Conservation (phyloP, 1,140 invertebrate genomes). For the Cataglyphis hispanica region DNA sequence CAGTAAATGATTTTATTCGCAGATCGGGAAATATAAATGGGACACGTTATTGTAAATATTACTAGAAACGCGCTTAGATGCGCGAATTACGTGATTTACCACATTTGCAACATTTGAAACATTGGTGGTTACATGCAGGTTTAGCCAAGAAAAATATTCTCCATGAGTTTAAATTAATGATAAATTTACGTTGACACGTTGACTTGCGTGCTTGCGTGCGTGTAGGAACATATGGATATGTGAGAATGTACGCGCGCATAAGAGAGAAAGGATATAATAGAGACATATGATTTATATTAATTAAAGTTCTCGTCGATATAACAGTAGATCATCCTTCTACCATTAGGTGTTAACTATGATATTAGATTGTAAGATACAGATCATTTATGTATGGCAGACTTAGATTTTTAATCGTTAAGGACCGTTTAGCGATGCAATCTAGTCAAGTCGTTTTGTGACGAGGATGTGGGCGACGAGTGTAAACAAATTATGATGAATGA, state of each 20-base stretch:
- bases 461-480: neutral
- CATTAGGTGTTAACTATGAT: constrained; percentile 84
- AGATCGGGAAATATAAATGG: neutral
- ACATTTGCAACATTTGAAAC: constrained; percentile 9
- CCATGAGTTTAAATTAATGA: constrained; percentile 35
- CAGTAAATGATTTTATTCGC: constrained; percentile 26
- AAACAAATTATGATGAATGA: constrained; percentile 22
- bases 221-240: constrained; percentile 55
- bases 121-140: neutral
- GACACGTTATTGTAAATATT: constrained; percentile 45
- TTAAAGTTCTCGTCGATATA: constrained; percentile 75
- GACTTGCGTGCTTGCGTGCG: neutral
- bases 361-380: constrained; percentile 79
- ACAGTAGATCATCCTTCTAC: constrained; percentile 83
- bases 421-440: constrained; percentile 84
- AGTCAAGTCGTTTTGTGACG: constrained; percentile 80
- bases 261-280: constrained; percentile 57
- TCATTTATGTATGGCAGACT: constrained; percentile 80
- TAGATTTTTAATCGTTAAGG: constrained; percentile 81
- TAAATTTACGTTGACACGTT: constrained; percentile 31
- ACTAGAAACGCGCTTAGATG: constrained; percentile 13
- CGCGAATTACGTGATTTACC: constrained; percentile 24
- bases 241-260: constrained; percentile 40
- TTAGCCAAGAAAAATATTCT: constrained; percentile 34
- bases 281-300: constrained; percentile 75